Evolutionary conservation across 2,888 invertebrate genomes (phyloP).

Genomic region (Acleris literana): DNA sequence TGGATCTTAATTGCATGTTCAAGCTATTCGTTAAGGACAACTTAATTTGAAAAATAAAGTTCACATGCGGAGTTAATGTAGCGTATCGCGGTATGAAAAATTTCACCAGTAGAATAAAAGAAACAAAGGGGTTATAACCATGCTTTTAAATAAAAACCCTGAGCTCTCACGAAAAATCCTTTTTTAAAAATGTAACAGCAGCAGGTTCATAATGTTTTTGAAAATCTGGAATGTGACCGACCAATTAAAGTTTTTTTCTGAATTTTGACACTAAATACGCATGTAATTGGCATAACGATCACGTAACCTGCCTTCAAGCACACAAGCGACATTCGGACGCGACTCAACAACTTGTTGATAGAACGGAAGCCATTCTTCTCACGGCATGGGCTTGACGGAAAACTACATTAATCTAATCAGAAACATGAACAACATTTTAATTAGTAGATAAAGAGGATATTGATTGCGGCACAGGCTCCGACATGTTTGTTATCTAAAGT

Average conservation of each 20-base stretch:
- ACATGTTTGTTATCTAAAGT: constrained; percentile 23
- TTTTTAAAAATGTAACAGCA: no score
- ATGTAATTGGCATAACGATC: constrained; percentile 20
- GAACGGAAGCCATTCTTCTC: constrained; percentile 26
- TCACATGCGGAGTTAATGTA: no score
- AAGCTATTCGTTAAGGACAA: no score
- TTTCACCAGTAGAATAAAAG: no score
- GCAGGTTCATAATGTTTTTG: no score
- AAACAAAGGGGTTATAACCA: no score
- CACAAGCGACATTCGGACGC: constrained; percentile 3
- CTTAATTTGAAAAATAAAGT: no score
- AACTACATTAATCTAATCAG: constrained; percentile 19
- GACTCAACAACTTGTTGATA: constrained; percentile 11
- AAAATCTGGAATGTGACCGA: no score
- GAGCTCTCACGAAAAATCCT: no score
- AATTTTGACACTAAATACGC: not conserved
- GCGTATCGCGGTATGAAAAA: no score
- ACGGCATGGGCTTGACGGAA: constrained; percentile 21
- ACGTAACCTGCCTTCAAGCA: constrained; percentile 19
- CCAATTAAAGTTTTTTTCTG: not conserved
- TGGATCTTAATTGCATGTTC: no score
- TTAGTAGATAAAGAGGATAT: constrained; percentile 22
- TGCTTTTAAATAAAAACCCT: no score
- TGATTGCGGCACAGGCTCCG: constrained; percentile 3
- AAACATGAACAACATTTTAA: constrained; percentile 31